Evolutionary conservation across 2,797 vertebrate species (phyloP).

Genomic region (Phataginus tetradactyla): DNA sequence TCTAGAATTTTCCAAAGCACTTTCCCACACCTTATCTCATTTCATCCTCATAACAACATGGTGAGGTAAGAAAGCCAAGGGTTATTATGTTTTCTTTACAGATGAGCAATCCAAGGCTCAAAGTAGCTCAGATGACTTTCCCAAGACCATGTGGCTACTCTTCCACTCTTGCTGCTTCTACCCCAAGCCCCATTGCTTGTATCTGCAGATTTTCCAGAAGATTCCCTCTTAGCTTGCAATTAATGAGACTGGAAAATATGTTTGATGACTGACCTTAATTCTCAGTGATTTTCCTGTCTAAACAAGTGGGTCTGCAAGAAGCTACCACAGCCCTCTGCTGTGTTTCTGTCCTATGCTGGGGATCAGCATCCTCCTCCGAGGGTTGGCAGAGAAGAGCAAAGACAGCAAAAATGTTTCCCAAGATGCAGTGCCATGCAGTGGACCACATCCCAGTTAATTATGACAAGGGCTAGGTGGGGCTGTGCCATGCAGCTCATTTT

Average conservation of each 20-base stretch:
- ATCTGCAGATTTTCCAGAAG: conserved; percentile 52
- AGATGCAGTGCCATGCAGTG: conserved; percentile 46
- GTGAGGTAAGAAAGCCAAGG: conserved; percentile 73
- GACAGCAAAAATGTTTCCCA: conserved; percentile 47
- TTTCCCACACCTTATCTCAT: conserved; percentile 80
- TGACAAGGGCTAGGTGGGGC: conserved; percentile 64
- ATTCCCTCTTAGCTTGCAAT: conserved; percentile 40
- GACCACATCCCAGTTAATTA: conserved; percentile 77
- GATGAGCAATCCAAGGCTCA: conserved; percentile 68
- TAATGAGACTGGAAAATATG: conserved; percentile 51
- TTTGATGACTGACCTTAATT: conserved; percentile 62
- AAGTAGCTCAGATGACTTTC: conserved; percentile 31
- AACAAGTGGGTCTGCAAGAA: conserved; percentile 65
- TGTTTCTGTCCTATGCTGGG: conserved; percentile 35
- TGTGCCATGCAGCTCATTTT: conserved; percentile 71
- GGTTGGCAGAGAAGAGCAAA: conserved; percentile 47
- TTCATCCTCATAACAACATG: conserved; percentile 65
- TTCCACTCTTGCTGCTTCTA: neutral
- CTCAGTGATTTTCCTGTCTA: conserved; percentile 49
- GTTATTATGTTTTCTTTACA: conserved; percentile 72
- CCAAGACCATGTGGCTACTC: conserved; percentile 52
- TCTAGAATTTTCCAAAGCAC: conserved; percentile 57
- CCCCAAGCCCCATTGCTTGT: neutral
- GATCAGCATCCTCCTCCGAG: neutral
- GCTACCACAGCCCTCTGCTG: conserved; percentile 39